Evolutionary conservation across 2,888 invertebrate species (phyloP), one percentile per base, ranked within the genome.

Genomic region (Fissipunctia ypsillon): DNA sequence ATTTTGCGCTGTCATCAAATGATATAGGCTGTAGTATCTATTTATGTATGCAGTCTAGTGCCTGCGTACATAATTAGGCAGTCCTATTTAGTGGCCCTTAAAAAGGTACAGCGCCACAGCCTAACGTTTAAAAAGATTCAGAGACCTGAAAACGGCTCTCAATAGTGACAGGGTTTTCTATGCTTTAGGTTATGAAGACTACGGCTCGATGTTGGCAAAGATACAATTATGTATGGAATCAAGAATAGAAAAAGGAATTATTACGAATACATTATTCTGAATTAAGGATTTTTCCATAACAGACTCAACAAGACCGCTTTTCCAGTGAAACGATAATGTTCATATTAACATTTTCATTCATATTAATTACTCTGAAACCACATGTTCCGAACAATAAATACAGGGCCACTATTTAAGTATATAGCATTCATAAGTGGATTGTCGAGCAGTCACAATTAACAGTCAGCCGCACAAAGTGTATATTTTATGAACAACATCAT

Each of bases 401-500:
- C 59, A 63, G 35, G 41, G 66, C 67, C 7, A 16, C 48, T 78
- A 78, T 74, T 76, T 72, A n/a, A n/a, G n/a, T n/a, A 67, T 64
- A 77, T 64, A 75, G 67, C 65, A 69, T 78, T 78, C 72, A 73
- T 77, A 81, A 69, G 81, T 80, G 70, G 84, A 80, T 80, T 70
- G 64, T 73, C 73, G 75, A 81, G 72, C 76, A 75, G 64, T 69
- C 71, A 64, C 66, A 76, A 74, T 78, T 85, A 86, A 85, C 84
- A 77, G 76, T 69, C 61, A 73, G 63, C 76, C 73, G 69, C 69
- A 73, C 78, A 77, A 78, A 87, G 72, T 86, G 85, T 86, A 88
- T 86, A 87, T 85, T 89, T 88, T 85, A 87, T 80, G 80, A 84
- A 81, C 84, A 75, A 84, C 83, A 81, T 87, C 83, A 90, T 84